Evolutionary conservation across 2,113 vertebrate genomes (phyloP), one percentile per base, ranked within the genome.

Genomic region (Ochotona curzoniae): DNA sequence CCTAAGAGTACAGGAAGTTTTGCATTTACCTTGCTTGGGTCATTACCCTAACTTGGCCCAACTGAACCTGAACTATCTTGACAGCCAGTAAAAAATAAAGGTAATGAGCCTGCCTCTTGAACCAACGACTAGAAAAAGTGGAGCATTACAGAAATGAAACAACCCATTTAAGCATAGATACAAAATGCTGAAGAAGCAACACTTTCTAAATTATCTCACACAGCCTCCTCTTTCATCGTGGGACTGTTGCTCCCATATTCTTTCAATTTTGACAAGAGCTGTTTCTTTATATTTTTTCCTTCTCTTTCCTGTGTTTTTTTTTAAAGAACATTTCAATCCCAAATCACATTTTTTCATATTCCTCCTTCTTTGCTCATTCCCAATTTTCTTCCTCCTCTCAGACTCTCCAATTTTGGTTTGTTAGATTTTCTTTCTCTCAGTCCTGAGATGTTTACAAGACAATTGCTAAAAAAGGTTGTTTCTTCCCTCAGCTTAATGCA

Each of bases 11-110:
- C 61, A 85, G 66, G 85, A 90, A 88, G 70, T 76, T 94, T 89
- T 71, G 51, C 89, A 95, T 96, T 78, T 92, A 49, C 76, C 67
- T 47, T 79, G 70, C 89, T 87, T 78, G 93, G 92, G 67, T 93
- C 93, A 93, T 96, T 96, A 95, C 83, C 95, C 91, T 57, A 14
- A 70, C 23, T 18, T 57, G 66, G 93, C 28, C 83, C 28, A 44
- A 26, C 63, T 23, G 84, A 93, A 96, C 83, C 61, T 78, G 75
- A 76, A 35, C 89, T 71, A 44, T 82, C 75, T 76, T 2, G 9
- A 89, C 79, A 90, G 74, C 70, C 60, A 21, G 76, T 57, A 21
- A 74, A 93, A 93, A 91, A 73, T 81, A 49, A 73, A 93, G 60
- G 61, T 54, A 87, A 87, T 71, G 71, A 93, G 60, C 35, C 35